Base-by-base conservation (phyloP, 2,113 vertebrate species). In the Seriola aureovittata region DNA sequence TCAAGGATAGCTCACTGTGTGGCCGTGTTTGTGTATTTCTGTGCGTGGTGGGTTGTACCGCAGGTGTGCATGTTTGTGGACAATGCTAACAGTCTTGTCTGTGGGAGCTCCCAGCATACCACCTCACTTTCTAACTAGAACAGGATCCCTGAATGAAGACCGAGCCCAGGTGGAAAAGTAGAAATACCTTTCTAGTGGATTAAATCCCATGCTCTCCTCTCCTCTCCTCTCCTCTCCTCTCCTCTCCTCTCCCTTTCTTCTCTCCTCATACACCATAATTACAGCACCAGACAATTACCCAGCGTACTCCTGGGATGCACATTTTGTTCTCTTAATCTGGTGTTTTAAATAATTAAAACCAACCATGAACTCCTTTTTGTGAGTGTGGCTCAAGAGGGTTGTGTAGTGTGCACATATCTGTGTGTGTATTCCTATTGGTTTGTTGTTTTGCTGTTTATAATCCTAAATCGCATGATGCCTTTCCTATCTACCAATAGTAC, bases 241-340 rank as follows among this genome's bases (percentile, higher is more conserved):
- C 5, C 36, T 25, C 80, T 77, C 5, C 59, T 74, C 36, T 52
- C 25, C 65, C 72, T 75, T 58, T 71, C 78, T 84, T 81, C 32
- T 48, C 58, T 65, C 76, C 82, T 80, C 90, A 77, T 87, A 88
- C 78, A 75, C 69, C 57, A 85, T 95, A 94, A 94, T 94, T 94
- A 94, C 91, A 90, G 81, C 88, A 83, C 83, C 69, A 94, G 85
- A 91, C 92, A 94, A 92, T 95, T 93, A 93, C 87, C 87, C 90
- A 84, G 63, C 75, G 50, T 87, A 87, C 93, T 93, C 91, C 60
- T 59, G 92, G 93, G 93, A 92, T 83, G 84, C 85, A 89, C 86
- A 91, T 94, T 95, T 95, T 94, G 89, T 93, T 94, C 93, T 94
- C 84, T 93, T 95, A 94, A 95, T 94, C 93, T 89, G 90, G 82